phyloP scores from a whole-genome alignment of 2,113 vertebrate species.

The Menidia beryllina region DNA sequence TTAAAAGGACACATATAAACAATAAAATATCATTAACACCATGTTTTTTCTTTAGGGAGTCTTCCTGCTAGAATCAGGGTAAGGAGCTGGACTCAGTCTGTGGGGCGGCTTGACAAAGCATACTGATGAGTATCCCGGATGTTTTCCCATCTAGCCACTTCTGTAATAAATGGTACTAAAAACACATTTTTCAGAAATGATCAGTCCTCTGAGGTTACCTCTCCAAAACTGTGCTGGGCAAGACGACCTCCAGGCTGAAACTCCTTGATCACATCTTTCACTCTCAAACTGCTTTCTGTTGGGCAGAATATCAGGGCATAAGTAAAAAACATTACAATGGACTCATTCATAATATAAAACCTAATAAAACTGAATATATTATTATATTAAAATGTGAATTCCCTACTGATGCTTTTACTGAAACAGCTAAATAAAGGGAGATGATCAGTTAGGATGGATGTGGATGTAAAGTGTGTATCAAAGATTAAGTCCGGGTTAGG shows the following conservation, averaged over 20 bases:
- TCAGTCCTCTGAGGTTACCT: slow-evolving; percentile 76
- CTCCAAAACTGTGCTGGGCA: slow-evolving; percentile 78
- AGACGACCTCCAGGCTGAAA: slow-evolving; percentile 82
- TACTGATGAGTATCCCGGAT: neutral
- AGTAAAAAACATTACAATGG: neutral
- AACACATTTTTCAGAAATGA: neutral
- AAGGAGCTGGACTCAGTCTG: no score
- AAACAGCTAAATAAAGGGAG: neutral
- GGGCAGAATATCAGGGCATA: neutral
- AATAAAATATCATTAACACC: no score
- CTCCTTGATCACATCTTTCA: slow-evolving; percentile 88
- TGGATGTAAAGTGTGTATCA: neutral
- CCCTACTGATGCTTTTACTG: neutral
- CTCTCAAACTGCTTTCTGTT: slow-evolving; percentile 86
- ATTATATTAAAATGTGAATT: neutral
- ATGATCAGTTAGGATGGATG: neutral
- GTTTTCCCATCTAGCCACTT: neutral
- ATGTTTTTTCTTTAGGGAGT: no score
- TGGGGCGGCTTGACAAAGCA: neutral
- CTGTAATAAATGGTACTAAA: neutral
- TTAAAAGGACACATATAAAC: no score
- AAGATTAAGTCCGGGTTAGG: slow-evolving; percentile 14
- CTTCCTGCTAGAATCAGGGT: no score
- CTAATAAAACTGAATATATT: neutral
- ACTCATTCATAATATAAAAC: neutral